A percentile compares a stretch with the other conserved stretches of the same genome.
These are phyloP conservation scores for Platichthys flesus DNA, from an alignment of 2,113 vertebrate genomes.

Conservation along the genomic window DNA sequence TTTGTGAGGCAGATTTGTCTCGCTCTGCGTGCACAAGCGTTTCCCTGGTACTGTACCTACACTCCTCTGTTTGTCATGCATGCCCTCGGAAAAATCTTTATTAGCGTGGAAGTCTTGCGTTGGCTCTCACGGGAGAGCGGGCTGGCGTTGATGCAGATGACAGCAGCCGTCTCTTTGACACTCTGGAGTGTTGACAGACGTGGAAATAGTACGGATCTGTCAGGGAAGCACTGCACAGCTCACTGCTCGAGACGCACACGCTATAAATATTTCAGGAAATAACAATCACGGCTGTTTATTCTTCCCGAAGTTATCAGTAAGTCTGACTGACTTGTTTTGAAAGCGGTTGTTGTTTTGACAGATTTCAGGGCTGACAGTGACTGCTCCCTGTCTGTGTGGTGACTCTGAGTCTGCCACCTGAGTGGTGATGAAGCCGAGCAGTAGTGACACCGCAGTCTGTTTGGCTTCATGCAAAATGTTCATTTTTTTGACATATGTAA, in stretches of 20 bases:
- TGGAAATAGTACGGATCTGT: constrained; percentile 59
- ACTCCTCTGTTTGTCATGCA: constrained; percentile 74
- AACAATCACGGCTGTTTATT: constrained; percentile 72
- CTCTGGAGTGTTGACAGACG: constrained; percentile 62
- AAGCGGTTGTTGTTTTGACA: constrained; percentile 66
- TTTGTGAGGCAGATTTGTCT: constrained; percentile 75
- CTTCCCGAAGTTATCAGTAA: constrained; percentile 54
- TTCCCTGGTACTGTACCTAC: constrained; percentile 71
- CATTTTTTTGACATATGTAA: neutral
- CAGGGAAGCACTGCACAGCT: constrained; percentile 48
- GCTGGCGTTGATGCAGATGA: constrained; percentile 61
- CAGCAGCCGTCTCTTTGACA: constrained; percentile 57
- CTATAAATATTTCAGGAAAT: constrained; percentile 76
- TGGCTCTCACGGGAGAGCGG: constrained; percentile 45
- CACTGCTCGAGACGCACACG: constrained; percentile 42
- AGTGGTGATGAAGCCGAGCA: constrained; percentile 5
- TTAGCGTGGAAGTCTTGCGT: constrained; percentile 71
- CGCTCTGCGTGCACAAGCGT: constrained; percentile 65
- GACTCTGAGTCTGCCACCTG: constrained; percentile 41
- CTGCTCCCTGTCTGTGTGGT: constrained; percentile 44
- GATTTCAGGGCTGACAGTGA: constrained; percentile 46
- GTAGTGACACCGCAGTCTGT: neutral
- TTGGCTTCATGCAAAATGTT: neutral
- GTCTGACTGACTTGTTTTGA: constrained; percentile 73
- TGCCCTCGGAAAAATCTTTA: constrained; percentile 77